Evolutionary conservation across 2,888 invertebrate species (phyloP), one percentile per base, ranked within the genome.

Genomic region (Mesoligia furuncula): DNA sequence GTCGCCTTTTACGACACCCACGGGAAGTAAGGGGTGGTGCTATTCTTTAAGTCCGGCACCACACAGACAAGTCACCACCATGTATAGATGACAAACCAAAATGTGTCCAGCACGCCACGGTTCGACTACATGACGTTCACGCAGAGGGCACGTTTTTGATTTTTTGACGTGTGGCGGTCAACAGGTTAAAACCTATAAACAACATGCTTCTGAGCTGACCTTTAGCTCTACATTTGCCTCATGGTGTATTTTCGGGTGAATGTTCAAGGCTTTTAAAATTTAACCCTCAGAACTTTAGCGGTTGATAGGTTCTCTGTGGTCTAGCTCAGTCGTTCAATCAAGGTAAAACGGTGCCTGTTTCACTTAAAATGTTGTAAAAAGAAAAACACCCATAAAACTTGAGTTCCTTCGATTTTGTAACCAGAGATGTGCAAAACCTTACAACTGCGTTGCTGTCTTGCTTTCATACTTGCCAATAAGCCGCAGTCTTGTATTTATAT

Each of bases 221-320:
- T 81, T 69, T 39, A 65, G 3, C n/a, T 61, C 20, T 8, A 57
- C 27, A 59, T 64, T 74, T 81, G n/a, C 31, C 48, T 42, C 59
- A 71, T 59, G 20, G 9, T 36, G 5, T 48, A 64, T 75, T 65
- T 42, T 54, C 51, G n/a, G 45, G 2, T 69, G n/a, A 61, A 59
- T 31, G 59, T 20, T 20, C 17, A 59, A 27, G 13, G 83, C 81
- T 79, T 69, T 73, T 69, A 68, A 36, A 54, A 65, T 62, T 59
- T 65, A 82, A 48, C 65, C 51, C 59, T 64, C 13, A 73, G 73
- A 83, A 83, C 73, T 66, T 83, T 67, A 24, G 2, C 48, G n/a
- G 17, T 42, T 20, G 48, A 77, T 77, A 31, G 31, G 48, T 68
- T n/a, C 31, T 57, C 20, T 59, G 62, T 9, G 39, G 48, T 57